Conservation (phyloP, 2,888 invertebrate genomes). For the Hypercompe scribonia region DNA sequence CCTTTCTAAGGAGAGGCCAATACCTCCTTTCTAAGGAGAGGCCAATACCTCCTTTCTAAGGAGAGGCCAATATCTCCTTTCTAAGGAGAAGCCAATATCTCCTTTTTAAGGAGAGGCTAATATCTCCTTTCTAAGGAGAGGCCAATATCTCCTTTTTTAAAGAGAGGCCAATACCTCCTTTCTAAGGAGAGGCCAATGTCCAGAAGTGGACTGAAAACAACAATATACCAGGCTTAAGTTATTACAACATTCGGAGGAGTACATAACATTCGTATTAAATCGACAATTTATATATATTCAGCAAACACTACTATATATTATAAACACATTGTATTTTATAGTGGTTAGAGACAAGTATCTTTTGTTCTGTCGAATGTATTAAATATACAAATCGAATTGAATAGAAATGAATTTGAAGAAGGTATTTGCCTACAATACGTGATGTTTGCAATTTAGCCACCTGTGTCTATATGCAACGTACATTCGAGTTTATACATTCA, state of each 20-base stretch:
- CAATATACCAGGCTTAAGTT: not conserved
- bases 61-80: too few relatives aligned
- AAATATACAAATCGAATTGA: not conserved
- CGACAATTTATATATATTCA: not conserved
- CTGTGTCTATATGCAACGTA: not conserved
- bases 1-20: too few relatives aligned
- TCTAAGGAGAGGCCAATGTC: too few relatives aligned
- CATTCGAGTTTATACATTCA: not conserved
- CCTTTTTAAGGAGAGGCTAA: too few relatives aligned
- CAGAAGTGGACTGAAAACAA: too few relatives aligned
- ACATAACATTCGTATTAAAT: not conserved
- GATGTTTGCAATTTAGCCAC: not conserved
- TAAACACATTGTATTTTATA: not conserved
- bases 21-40: too few relatives aligned
- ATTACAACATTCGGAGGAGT: not conserved
- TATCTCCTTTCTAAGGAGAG: too few relatives aligned
- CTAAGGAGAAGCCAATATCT: too few relatives aligned
- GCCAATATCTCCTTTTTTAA: too few relatives aligned
- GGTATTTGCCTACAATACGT: not conserved
- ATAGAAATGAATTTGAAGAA: not conserved
- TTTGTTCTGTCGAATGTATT: not conserved
- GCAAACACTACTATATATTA: not conserved
- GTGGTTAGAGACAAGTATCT: not conserved
- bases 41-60: too few relatives aligned
- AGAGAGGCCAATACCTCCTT: too few relatives aligned